These are phyloP conservation scores for Apogon talboti DNA, from an alignment of 2,797 vertebrate species.

Conservation along the genomic window DNA sequence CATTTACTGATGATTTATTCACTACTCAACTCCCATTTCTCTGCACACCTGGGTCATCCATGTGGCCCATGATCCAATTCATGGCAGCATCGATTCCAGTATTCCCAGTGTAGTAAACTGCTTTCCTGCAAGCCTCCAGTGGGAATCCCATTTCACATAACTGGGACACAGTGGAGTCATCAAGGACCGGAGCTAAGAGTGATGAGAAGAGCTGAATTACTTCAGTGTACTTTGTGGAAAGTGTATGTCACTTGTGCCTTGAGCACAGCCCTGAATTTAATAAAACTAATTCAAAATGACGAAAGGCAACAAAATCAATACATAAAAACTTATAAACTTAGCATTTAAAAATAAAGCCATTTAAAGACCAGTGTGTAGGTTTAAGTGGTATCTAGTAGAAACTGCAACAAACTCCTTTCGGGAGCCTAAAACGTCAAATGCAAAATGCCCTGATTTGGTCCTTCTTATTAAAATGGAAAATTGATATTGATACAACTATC, in stretches of 20 bases:
- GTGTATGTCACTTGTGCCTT: not conserved
- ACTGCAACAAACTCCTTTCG: too few relatives aligned
- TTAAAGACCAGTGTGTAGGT: not conserved
- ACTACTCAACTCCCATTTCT: constrained; percentile 2
- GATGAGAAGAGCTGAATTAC: constrained; percentile 47
- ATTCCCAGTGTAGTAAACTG: constrained; percentile 97
- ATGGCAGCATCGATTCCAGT: constrained; percentile 96
- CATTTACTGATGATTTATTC: not conserved
- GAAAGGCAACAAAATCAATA: constrained; percentile 3
- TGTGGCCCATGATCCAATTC: constrained; percentile 99
- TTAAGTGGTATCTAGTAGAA: too few relatives aligned
- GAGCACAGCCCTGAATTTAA: not conserved
- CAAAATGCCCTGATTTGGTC: too few relatives aligned
- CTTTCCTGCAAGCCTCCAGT: constrained; percentile 96
- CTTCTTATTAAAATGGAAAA: too few relatives aligned
- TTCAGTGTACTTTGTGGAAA: constrained; percentile 16
- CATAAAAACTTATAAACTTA: not conserved
- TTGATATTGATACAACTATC: too few relatives aligned
- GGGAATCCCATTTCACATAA: constrained; percentile 99
- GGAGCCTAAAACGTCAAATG: too few relatives aligned
- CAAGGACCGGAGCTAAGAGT: constrained; percentile 91
- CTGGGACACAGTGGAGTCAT: constrained; percentile 96
- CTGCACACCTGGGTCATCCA: constrained; percentile 95
- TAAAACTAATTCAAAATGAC: not conserved
- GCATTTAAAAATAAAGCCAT: not conserved